Percentiles rank a stretch among this genome's conserved stretches.
Conservation (phyloP, 92 coral and sea anemone genomes). For the Porites evermanni region DNA sequence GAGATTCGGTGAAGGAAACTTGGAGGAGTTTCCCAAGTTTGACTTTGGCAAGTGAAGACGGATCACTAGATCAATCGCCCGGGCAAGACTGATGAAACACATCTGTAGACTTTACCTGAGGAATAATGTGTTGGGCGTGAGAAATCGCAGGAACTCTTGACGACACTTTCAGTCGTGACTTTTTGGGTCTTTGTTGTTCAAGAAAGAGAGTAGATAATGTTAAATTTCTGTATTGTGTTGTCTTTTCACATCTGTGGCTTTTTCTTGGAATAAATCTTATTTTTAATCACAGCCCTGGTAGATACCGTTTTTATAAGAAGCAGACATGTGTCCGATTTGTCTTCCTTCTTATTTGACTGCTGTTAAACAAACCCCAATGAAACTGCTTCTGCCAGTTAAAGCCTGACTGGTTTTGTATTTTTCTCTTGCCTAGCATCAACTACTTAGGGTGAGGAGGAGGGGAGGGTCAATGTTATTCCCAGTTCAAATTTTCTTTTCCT, state of each 20-base stretch:
- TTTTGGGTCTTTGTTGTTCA: neutral
- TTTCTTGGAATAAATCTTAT: constrained; percentile 21
- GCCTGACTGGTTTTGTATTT: too few relatives aligned
- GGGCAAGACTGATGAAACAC: too few relatives aligned
- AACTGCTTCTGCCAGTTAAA: too few relatives aligned
- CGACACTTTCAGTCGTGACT: constrained; percentile 7
- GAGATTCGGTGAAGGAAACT: constrained; percentile 88
- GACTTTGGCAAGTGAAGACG: constrained; percentile 55
- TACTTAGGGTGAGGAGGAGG: too few relatives aligned
- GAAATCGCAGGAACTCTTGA: neutral
- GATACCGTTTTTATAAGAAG: neutral
- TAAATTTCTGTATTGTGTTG: neutral
- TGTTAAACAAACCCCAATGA: too few relatives aligned
- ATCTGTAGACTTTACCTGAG: neutral
- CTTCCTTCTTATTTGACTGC: too few relatives aligned
- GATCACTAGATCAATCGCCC: constrained; percentile 13
- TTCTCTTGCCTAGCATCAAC: too few relatives aligned
- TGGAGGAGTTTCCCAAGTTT: constrained; percentile 98
- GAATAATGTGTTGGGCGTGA: neutral
- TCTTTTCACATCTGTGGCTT: neutral
- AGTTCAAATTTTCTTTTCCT: too few relatives aligned
- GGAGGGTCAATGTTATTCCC: too few relatives aligned
- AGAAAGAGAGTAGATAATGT: neutral
- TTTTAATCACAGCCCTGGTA: neutral
- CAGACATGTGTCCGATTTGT: too few relatives aligned